Base-by-base conservation (phyloP, 2,797 vertebrate species). In the Vipera latastei region DNA sequence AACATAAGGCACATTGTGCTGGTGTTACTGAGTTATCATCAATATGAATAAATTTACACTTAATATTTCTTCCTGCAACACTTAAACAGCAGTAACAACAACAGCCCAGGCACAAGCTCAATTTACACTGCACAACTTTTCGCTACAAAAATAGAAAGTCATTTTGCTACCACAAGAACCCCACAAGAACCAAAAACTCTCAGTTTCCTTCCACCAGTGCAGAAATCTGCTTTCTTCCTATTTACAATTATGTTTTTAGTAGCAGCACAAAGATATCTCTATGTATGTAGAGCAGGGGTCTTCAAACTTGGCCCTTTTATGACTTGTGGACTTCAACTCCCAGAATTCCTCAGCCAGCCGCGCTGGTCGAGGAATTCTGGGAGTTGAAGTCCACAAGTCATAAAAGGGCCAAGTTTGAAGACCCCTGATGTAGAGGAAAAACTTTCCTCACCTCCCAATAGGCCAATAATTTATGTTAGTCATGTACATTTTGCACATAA, bases 111-210 rank as follows among this genome's bases (percentile, higher is more conserved):
- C 59, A 28, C 88, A 28, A 93, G 56, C 88, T 92, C 65, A 94
- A 69, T 92, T 91, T 93, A 92, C 48, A 92, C 89, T 83, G 89
- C 65, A 92, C 85, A 89, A 38, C 69, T 92, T 92, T 93, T 92
- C 65, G 38, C 51, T 85, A 51, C 85, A 90, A 92, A 94, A 88
- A 93, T 65, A 69, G 90, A 87, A 88, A 88, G 44, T 25, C 57
- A 73, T 73, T 94, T 91, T 91, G 86, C 56, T 89, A 90, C 32
- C 22, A 6, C 85, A 92, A 90, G 73, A 89, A 91, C 59, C 73
- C 57, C 65, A 90, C 88, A 92, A 61, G 53, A 89, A 13, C 63
- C 57, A 78, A 69, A 92, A 90, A 65, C 63, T 25, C 32, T 63
- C 25, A 56, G 25, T 48, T 69, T 25, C 32, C 57, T 26, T 0